phyloP scores from a whole-genome alignment of 2,888 invertebrate genomes.

The Megamerina dolium region DNA sequence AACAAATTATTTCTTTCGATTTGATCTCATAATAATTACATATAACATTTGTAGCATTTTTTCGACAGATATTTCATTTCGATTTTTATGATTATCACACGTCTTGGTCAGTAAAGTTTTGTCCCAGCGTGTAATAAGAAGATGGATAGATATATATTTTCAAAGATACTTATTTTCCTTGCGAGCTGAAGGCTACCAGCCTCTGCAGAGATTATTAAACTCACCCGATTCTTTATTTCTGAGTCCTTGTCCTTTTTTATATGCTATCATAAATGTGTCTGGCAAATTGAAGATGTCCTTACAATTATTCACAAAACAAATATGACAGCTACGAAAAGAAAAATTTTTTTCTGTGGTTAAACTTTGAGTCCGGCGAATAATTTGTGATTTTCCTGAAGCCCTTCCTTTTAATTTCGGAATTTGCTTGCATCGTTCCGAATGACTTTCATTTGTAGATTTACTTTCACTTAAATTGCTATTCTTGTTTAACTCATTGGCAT shows the following conservation, averaged over 20 bases:
- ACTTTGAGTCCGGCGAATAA: conserved; percentile 45
- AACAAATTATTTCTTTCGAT: too few species aligned
- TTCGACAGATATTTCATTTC: too few species aligned
- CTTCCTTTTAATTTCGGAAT: conserved; percentile 24
- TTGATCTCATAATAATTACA: too few species aligned
- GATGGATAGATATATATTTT: too few species aligned
- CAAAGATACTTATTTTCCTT: too few species aligned
- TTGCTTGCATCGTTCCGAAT: conserved; percentile 25
- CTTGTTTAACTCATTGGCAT: conserved; percentile 20
- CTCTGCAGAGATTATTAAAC: too few species aligned
- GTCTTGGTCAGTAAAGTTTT: too few species aligned
- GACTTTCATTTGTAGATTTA: conserved; percentile 15
- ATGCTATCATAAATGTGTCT: conserved; percentile 29
- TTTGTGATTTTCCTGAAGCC: conserved; percentile 25
- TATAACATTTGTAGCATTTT: too few species aligned
- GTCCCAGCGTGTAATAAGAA: too few species aligned
- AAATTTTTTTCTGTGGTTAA: conserved; percentile 47
- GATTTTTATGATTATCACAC: too few species aligned
- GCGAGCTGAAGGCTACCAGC: too few species aligned
- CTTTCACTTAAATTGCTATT: conserved; percentile 19
- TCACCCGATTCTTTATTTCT: conserved; percentile 22
- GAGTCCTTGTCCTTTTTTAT: conserved; percentile 20
- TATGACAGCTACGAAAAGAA: conserved; percentile 47
- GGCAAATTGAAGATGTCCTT: conserved; percentile 47
- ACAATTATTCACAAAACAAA: conserved; percentile 48